A percentile compares a stretch with the other conserved stretches of the same genome.
Conservation (phyloP, 2,113 vertebrate genomes). For the Coregonus clupeaformis region DNA sequence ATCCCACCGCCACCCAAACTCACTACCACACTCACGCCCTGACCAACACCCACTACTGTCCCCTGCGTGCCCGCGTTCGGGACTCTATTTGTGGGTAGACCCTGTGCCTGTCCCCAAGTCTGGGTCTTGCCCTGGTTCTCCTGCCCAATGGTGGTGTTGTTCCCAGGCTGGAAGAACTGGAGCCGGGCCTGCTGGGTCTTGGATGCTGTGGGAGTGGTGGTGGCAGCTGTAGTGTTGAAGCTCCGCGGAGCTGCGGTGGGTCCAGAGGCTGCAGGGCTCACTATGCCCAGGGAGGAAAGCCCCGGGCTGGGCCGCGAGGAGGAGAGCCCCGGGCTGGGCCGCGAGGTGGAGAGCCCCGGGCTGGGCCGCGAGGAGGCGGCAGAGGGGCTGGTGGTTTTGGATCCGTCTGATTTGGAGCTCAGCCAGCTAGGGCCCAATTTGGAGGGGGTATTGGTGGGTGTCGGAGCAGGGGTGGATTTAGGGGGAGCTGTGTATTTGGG, state of each 20-base stretch:
- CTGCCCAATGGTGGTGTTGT: background rate
- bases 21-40: slow-evolving; percentile 38
- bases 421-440: slow-evolving; percentile 37
- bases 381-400: background rate
- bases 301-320: too few species aligned
- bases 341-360: slow-evolving; percentile 2
- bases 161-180: slow-evolving; percentile 67
- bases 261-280: slow-evolving; percentile 15
- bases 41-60: slow-evolving; percentile 19
- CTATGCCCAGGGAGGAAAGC: background rate
- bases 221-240: background rate
- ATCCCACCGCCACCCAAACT: slow-evolving; percentile 19
- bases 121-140: slow-evolving; percentile 22
- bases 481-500: background rate
- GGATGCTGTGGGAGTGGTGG: slow-evolving; percentile 37
- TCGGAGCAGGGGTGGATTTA: slow-evolving; percentile 24
- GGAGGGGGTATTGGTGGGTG: slow-evolving; percentile 23
- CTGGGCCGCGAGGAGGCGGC: background rate
- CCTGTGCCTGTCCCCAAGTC: background rate
- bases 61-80: background rate
- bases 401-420: background rate
- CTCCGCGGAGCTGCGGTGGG: slow-evolving; percentile 4
- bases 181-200: slow-evolving; percentile 79
- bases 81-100: slow-evolving; percentile 16
- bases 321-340: background rate